phyloP scores from a whole-genome alignment of 2,888 invertebrate species.

The Helobdella robusta region DNA sequence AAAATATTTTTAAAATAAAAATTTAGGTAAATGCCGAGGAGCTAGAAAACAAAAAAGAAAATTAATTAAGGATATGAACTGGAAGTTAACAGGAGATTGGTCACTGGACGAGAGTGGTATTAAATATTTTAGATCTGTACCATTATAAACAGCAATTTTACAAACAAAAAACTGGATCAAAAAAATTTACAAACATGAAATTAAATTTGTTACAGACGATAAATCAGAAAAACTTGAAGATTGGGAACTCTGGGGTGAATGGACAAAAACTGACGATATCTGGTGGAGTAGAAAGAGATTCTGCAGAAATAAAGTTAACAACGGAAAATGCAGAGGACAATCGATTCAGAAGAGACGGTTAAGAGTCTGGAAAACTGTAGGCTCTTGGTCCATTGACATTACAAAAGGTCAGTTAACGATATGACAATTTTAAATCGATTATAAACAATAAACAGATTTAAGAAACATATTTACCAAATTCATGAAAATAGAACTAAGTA shows the following conservation, averaged over 20 bases:
- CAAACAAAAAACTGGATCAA: too few species aligned
- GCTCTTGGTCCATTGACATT: background rate
- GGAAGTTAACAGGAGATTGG: too few species aligned
- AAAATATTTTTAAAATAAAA: too few species aligned
- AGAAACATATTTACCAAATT: background rate
- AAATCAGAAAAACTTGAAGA: conserved; percentile 9
- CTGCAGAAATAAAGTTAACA: conserved; percentile 2
- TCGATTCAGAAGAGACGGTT: background rate
- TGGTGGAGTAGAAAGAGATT: background rate
- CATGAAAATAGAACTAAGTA: background rate
- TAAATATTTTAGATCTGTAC: too few species aligned
- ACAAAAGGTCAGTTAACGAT: background rate
- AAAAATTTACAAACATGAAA: too few species aligned
- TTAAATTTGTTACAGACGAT: too few species aligned
- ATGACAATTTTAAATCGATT: background rate
- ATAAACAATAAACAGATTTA: conserved; percentile 4
- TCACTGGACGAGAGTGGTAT: conserved; percentile 9
- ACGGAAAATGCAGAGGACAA: conserved; percentile 11
- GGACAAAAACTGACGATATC: background rate
- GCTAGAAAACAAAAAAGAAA: conserved; percentile 11
- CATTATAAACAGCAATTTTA: too few species aligned
- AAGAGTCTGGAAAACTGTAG: conserved; percentile 3
- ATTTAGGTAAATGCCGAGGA: conserved; percentile 7
- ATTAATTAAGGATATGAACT: background rate
- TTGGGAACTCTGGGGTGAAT: conserved; percentile 18